Percentiles rank a stretch among this genome's conserved stretches.
These are phyloP conservation scores for Acrobasis suavella DNA, from an alignment of 2,888 invertebrate species.

Conservation along the genomic window DNA sequence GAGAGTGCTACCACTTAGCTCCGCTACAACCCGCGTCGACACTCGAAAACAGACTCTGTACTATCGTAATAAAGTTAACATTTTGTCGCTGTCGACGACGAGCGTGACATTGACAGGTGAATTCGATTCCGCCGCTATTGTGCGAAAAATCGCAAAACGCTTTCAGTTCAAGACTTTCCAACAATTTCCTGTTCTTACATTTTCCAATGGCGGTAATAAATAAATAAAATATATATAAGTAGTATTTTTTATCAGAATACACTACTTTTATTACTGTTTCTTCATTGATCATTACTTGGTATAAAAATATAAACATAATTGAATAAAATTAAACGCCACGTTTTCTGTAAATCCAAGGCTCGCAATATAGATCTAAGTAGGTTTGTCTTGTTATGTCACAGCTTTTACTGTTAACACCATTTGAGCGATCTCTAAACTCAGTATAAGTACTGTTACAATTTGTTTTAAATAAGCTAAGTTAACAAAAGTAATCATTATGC, in stretches of 20 bases:
- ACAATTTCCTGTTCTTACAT: not conserved
- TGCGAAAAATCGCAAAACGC: slow-evolving; percentile 16
- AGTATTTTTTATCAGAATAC: too few relatives aligned
- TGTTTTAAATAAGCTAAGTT: too few relatives aligned
- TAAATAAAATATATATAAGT: not conserved
- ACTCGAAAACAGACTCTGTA: not conserved
- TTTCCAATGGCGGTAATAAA: not conserved
- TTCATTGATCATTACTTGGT: not conserved
- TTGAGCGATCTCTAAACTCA: too few relatives aligned
- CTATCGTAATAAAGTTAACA: not conserved
- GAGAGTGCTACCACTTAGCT: slow-evolving; percentile 10
- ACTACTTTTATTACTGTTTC: too few relatives aligned
- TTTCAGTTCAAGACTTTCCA: not conserved
- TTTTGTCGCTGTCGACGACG: not conserved
- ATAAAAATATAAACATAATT: too few relatives aligned
- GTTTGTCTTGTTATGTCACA: too few relatives aligned
- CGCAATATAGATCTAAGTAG: too few relatives aligned
- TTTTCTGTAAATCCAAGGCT: not conserved
- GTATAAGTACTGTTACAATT: too few relatives aligned
- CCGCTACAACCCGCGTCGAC: not conserved
- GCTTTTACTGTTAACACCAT: too few relatives aligned
- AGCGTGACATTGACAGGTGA: slow-evolving; percentile 23
- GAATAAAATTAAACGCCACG: not conserved
- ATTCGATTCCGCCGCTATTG: slow-evolving; percentile 20
- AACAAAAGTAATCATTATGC: not conserved